These are phyloP conservation scores for Variabilichromis moorii DNA, from an alignment of 2,113 vertebrate species.

Conservation along the genomic window DNA sequence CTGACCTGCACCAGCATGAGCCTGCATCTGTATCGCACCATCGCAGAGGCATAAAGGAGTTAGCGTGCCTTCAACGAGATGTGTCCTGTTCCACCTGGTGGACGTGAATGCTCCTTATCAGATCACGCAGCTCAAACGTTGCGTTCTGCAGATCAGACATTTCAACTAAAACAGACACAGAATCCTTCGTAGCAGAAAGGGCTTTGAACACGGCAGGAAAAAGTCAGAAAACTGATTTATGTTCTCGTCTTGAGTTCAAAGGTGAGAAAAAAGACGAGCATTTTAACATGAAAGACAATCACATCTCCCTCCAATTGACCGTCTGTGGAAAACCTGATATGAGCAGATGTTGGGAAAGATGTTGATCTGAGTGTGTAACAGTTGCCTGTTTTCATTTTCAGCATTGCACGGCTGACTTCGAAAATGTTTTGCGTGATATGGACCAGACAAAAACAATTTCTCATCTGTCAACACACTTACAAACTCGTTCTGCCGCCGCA, in stretches of 20 bases:
- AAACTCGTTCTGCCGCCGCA: background rate
- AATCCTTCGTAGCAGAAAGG: background rate
- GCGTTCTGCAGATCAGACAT: background rate
- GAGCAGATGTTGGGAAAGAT: conserved; percentile 28
- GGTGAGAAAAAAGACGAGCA: background rate
- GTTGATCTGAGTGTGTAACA: conserved; percentile 2
- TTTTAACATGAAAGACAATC: background rate
- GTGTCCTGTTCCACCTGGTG: conserved; percentile 59
- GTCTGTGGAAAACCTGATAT: background rate
- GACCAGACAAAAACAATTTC: conserved; percentile 53
- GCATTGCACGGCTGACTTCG: conserved; percentile 15
- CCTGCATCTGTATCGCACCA: conserved; percentile 40
- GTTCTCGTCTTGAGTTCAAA: background rate
- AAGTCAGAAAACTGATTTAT: background rate
- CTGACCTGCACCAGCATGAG: conserved; percentile 55
- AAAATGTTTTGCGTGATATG: conserved; percentile 30
- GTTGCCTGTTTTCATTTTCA: conserved; percentile 31
- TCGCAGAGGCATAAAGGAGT: conserved; percentile 49
- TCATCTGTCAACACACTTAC: conserved; percentile 20
- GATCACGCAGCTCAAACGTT: conserved; percentile 31
- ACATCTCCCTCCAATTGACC: background rate
- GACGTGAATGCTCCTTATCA: conserved; percentile 55
- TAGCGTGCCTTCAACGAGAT: conserved; percentile 65
- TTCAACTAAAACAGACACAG: background rate
- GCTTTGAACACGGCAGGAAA: rapidly evolving